Percentiles rank a stretch among this genome's conserved stretches.
Evolutionary conservation across 2,888 invertebrate species (phyloP).

Genomic region (Volucella inanis): DNA sequence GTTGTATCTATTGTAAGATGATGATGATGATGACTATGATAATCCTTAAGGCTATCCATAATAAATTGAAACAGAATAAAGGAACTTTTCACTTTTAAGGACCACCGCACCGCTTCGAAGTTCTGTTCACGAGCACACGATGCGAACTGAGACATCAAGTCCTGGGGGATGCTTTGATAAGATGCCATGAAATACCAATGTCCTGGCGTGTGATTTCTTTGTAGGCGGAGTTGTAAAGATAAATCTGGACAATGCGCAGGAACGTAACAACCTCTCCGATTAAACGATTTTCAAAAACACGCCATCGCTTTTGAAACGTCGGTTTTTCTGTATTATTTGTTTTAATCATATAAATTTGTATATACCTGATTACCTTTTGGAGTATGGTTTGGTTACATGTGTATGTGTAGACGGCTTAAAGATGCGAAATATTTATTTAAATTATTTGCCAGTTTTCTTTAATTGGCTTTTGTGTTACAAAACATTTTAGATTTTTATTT

Average conservation of each 20-base stretch:
- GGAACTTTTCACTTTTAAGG: slow-evolving; percentile 24
- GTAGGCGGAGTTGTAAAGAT: slow-evolving; percentile 52
- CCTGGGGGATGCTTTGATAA: slow-evolving; percentile 69
- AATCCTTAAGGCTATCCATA: slow-evolving; percentile 73
- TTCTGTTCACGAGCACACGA: slow-evolving; percentile 57
- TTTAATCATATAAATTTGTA: slow-evolving; percentile 19
- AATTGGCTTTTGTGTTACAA: slow-evolving; percentile 48
- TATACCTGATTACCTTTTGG: not conserved
- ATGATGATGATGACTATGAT: slow-evolving; percentile 67
- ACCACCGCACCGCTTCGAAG: slow-evolving; percentile 37
- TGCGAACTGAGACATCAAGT: slow-evolving; percentile 54
- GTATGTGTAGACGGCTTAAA: slow-evolving; percentile 46
- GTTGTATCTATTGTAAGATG: slow-evolving; percentile 78
- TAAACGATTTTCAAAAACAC: slow-evolving; percentile 26
- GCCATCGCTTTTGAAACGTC: slow-evolving; percentile 53
- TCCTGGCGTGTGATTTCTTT: slow-evolving; percentile 36
- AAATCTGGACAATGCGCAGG: slow-evolving; percentile 76
- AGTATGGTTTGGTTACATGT: not conserved
- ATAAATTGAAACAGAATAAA: slow-evolving; percentile 4
- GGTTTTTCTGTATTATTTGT: slow-evolving; percentile 32
- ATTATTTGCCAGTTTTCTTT: slow-evolving; percentile 54
- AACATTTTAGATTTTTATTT: slow-evolving; percentile 29
- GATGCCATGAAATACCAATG: slow-evolving; percentile 57
- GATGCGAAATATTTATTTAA: slow-evolving; percentile 58
- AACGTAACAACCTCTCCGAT: slow-evolving; percentile 76